phyloP scores from a whole-genome alignment of 53 echinoderm and acorn worm species.

The Patiria pectinifera region DNA sequence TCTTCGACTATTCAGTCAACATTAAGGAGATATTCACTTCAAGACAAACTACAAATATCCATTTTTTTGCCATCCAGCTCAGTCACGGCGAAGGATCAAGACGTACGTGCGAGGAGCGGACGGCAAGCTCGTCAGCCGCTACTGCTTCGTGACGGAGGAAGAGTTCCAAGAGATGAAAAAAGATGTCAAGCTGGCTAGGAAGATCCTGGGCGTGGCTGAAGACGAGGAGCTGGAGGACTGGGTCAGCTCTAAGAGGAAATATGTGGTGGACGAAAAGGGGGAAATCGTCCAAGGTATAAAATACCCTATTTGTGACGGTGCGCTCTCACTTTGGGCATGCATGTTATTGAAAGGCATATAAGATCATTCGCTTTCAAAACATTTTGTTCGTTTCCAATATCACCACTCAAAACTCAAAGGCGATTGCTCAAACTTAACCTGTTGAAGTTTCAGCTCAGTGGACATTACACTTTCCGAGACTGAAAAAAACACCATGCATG shows the following conservation, averaged over 20 bases:
- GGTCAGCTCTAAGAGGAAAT: constrained; percentile 72
- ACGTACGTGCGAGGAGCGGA: constrained; percentile 82
- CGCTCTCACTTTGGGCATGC: no score
- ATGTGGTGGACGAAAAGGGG: constrained; percentile 74
- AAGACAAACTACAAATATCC: no score
- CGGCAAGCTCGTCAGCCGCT: constrained; percentile 77
- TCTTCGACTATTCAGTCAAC: no score
- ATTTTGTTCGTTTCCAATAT: no score
- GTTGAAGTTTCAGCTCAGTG: no score
- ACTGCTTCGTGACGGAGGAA: constrained; percentile 82
- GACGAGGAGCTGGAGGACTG: constrained; percentile 85
- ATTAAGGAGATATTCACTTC: no score
- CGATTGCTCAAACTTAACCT: no score
- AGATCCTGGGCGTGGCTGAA: constrained; percentile 77
- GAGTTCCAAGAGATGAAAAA: constrained; percentile 87
- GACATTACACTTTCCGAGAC: no score
- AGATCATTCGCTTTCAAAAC: no score
- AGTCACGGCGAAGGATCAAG: constrained; percentile 80
- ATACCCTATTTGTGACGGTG: not conserved
- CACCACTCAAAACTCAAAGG: no score
- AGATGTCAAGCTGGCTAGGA: constrained; percentile 74
- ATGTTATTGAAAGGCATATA: no score
- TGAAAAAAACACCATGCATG: no score
- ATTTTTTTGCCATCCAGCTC: constrained; percentile 1
- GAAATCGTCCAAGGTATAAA: constrained; percentile 83